Evolutionary conservation across 2,888 invertebrate genomes (phyloP).

Genomic region (Liodrosophila aerea): DNA sequence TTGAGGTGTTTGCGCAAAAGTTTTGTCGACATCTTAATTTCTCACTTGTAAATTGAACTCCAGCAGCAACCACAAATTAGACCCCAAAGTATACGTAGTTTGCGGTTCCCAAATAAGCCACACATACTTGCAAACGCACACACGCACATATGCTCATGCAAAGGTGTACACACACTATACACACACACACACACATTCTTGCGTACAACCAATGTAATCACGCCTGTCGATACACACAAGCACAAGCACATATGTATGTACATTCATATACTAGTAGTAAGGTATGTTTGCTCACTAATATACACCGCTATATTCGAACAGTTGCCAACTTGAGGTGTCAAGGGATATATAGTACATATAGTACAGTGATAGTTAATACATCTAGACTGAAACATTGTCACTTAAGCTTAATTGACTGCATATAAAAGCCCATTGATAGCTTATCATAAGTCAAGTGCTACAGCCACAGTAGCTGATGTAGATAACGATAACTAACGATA

Average conservation of each 20-base stretch:
- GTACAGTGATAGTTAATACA: too few species aligned
- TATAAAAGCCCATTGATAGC: constrained; percentile 8
- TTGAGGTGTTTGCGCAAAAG: constrained; percentile 62
- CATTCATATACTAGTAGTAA: too few species aligned
- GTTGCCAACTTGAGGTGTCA: too few species aligned
- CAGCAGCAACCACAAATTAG: constrained; percentile 74
- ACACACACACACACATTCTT: constrained; percentile 34
- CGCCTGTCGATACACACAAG: constrained; percentile 25
- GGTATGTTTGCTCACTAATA: too few species aligned
- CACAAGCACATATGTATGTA: constrained; percentile 1
- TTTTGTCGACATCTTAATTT: constrained; percentile 76
- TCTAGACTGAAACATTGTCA: too few species aligned
- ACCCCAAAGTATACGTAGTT: constrained; percentile 74
- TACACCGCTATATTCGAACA: too few species aligned
- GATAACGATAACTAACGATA: background rate
- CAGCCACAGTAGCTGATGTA: background rate
- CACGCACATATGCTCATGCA: too few species aligned
- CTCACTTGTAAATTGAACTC: constrained; percentile 76
- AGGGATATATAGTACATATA: too few species aligned
- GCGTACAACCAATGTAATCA: constrained; percentile 43
- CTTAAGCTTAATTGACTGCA: background rate
- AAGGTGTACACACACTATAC: constrained; percentile 15
- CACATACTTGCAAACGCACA: constrained; percentile 13
- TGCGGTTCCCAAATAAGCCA: constrained; percentile 65
- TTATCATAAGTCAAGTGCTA: constrained; percentile 3